Base-by-base conservation (phyloP, 2,797 vertebrate species). In the Erpetoichthys calabaricus region DNA sequence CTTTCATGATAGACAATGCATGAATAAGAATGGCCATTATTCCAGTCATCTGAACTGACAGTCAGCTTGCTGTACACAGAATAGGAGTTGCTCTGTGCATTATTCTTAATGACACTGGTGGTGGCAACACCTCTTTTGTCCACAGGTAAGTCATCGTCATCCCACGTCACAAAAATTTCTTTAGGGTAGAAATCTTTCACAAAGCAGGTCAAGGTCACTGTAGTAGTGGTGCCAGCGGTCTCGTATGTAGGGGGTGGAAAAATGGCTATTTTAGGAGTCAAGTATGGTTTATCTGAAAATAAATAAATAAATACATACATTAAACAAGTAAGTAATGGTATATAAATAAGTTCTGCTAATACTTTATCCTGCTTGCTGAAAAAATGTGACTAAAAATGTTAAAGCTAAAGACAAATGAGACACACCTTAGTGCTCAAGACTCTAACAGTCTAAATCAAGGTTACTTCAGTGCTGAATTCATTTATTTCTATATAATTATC, bases 1-100 rank as follows among this genome's bases (percentile, higher is more conserved):
- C 64, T 70, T 59, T 88, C 73, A 0, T 90, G 89, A 67, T 80
- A 59, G 45, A 87, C 80, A 0, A 51, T 63, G 59, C 86, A 91
- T n/a, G 64, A 68, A 51, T 8, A 86, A 3, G 1, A 0, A 0
- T 0, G 0, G 0, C 68, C 66, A 0, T 0, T 0, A 0, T 67
- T 0, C 86, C 86, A 89, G 0, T 41, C 0, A 0, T 0, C 0
- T 5, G 3, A 9, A 10, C 0, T 0, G 47, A 86, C 1, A 0
- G 6, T 45, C 45, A 89, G 61, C 59, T 75, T 80, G 75, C 86
- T 72, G 67, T 84, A 88, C 6, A 64, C 59, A 25, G 73, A 81
- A 67, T 45, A 86, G 44, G 44, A 2, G 0, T 41, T 42, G 9
- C 3, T 3, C 2, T 47, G 2, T 47, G 5, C 2, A 25, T n/a